These are phyloP conservation scores for Malachius bipustulatus DNA, from an alignment of 2,888 invertebrate genomes.

Conservation along the genomic window DNA sequence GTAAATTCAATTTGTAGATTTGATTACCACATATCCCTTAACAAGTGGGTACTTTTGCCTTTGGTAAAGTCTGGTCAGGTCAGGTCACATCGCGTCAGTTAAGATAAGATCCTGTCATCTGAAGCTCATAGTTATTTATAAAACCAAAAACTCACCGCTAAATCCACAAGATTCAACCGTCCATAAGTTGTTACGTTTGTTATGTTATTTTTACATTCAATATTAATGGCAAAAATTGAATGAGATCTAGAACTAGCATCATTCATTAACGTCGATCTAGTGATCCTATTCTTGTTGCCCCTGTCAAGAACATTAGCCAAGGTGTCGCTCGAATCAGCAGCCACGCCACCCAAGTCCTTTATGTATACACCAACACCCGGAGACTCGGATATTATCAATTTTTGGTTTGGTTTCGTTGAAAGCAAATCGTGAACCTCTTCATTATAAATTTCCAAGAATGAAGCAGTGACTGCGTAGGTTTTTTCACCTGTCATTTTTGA, in stretches of 20 bases:
- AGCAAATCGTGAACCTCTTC: slow-evolving; percentile 95
- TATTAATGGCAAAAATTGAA: slow-evolving; percentile 95
- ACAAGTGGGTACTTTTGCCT: too few species aligned
- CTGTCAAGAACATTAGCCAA: slow-evolving; percentile 50
- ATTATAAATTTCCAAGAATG: slow-evolving; percentile 98
- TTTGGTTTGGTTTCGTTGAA: slow-evolving; percentile 67
- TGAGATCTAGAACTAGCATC: slow-evolving; percentile 92
- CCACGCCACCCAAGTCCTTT: slow-evolving; percentile 91
- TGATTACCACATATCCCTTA: too few species aligned
- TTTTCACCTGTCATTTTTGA: slow-evolving; percentile 71
- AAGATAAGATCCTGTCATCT: too few species aligned
- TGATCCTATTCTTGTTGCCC: slow-evolving; percentile 88
- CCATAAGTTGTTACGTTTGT: slow-evolving; percentile 86
- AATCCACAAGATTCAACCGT: slow-evolving; percentile 92
- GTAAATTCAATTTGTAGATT: too few species aligned
- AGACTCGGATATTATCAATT: slow-evolving; percentile 87
- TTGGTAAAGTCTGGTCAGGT: too few species aligned
- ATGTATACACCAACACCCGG: slow-evolving; percentile 97
- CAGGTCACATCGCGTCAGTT: too few species aligned
- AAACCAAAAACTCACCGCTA: slow-evolving; percentile 72
- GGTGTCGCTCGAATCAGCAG: slow-evolving; percentile 61
- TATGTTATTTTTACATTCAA: slow-evolving; percentile 83
- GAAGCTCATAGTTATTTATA: too few species aligned
- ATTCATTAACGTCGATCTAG: slow-evolving; percentile 95
- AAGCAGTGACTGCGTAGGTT: slow-evolving; percentile 85